Conservation (phyloP, 2,113 vertebrate genomes). For the Phylloscopus whistleri region DNA sequence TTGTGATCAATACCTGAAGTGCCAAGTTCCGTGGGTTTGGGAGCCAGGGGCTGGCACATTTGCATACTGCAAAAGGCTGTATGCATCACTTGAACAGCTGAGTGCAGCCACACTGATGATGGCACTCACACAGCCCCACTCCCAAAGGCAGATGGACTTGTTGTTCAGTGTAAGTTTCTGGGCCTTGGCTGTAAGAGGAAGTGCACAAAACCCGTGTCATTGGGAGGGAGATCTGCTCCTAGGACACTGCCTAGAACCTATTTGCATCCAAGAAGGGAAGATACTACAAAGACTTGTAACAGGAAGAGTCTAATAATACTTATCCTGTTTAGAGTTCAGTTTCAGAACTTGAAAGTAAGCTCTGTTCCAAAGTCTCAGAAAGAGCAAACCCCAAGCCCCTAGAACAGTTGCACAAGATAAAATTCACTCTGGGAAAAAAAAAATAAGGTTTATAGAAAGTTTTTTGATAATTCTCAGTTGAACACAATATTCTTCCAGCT, state of each 20-base stretch:
- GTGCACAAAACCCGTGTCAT: slow-evolving; percentile 21
- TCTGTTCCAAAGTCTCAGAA: slow-evolving; percentile 37
- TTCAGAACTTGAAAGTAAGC: slow-evolving; percentile 25
- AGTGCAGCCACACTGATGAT: background rate
- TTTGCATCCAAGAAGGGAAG: slow-evolving; percentile 18
- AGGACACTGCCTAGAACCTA: slow-evolving; percentile 44
- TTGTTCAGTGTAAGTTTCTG: background rate
- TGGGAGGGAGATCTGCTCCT: slow-evolving; percentile 21
- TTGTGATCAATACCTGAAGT: slow-evolving; percentile 71
- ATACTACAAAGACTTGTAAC: slow-evolving; percentile 36
- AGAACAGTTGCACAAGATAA: slow-evolving; percentile 22
- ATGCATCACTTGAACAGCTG: background rate
- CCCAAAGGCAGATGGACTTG: slow-evolving; percentile 17
- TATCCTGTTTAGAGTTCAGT: slow-evolving; percentile 59
- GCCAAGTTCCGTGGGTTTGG: slow-evolving; percentile 62
- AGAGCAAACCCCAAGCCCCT: slow-evolving; percentile 32
- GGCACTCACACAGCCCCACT: background rate
- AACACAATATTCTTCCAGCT: background rate
- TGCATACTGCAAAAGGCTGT: slow-evolving; percentile 50
- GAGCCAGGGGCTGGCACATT: slow-evolving; percentile 61
- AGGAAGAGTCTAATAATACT: slow-evolving; percentile 49
- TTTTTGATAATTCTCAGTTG: background rate
- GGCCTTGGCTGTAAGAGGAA: slow-evolving; percentile 33
- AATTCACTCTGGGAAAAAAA: background rate
- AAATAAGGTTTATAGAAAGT: background rate